Percentiles rank a stretch among this genome's conserved stretches.
Evolutionary conservation across 1,140 invertebrate species (phyloP).

Genomic region (Aphaenogaster floridana): DNA sequence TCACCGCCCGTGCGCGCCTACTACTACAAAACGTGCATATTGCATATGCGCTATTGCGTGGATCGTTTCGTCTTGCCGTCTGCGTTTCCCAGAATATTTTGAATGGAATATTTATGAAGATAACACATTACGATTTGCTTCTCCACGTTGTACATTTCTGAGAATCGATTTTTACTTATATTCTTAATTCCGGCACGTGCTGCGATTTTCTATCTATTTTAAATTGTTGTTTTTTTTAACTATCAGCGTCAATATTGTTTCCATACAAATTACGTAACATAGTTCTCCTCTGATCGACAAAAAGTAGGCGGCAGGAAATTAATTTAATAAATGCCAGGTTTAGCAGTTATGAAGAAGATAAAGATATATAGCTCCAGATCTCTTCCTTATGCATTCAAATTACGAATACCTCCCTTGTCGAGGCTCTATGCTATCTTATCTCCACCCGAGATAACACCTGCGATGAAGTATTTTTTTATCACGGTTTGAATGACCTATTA

Average conservation of each 20-base stretch:
- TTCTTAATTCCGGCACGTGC: not conserved
- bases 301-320: not conserved
- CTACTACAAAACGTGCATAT: conserved; percentile 29
- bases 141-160: not conserved
- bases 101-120: not conserved
- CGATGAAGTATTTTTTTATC: conserved; percentile 45
- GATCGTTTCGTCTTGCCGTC: not conserved
- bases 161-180: not conserved
- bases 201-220: not conserved
- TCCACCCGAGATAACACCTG: conserved; percentile 46
- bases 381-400: conserved; percentile 41
- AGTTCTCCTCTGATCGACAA: not conserved
- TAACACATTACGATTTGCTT: not conserved
- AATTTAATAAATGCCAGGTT: conserved; percentile 33
- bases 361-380: not conserved
- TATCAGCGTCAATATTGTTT: not conserved
- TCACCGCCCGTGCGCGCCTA: not conserved
- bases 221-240: not conserved
- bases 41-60: not conserved
- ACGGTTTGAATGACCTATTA: not conserved
- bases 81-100: not conserved
- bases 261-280: not conserved
- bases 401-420: conserved; percentile 18
- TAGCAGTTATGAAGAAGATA: not conserved
- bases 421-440: conserved; percentile 28